phyloP scores from a whole-genome alignment of 1,140 invertebrate species.

The Gerris buenoi region DNA sequence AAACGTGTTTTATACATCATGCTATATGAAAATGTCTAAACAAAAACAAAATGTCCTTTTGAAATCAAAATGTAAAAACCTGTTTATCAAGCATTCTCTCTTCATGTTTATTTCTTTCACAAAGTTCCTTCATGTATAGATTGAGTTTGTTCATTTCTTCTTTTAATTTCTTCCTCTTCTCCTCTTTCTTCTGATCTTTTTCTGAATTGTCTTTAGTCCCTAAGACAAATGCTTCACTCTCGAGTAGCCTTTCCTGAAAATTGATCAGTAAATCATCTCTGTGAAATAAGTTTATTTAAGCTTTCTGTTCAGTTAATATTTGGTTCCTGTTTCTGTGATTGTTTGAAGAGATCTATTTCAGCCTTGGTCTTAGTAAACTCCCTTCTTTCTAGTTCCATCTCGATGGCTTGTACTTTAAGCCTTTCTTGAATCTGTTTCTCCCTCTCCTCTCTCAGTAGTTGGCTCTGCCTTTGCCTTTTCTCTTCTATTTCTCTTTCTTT shows the following conservation, averaged over 20 bases:
- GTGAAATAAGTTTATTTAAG: too few species aligned
- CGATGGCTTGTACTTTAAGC: slow-evolving; percentile 32
- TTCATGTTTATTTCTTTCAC: slow-evolving; percentile 39
- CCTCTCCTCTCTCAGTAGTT: slow-evolving; percentile 28
- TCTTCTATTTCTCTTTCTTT: slow-evolving; percentile 40
- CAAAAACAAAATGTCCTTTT: too few species aligned
- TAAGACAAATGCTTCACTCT: slow-evolving; percentile 33
- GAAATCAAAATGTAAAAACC: too few species aligned
- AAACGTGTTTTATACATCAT: too few species aligned
- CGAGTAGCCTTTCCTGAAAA: slow-evolving; percentile 36
- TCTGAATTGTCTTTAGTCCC: slow-evolving; percentile 32
- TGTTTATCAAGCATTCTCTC: slow-evolving; percentile 41
- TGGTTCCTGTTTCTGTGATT: slow-evolving; percentile 3
- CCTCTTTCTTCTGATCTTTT: slow-evolving; percentile 31
- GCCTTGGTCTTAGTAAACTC: slow-evolving; percentile 40
- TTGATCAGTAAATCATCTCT: slow-evolving; percentile 2
- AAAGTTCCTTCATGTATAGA: slow-evolving; percentile 37
- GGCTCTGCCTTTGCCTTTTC: slow-evolving; percentile 44
- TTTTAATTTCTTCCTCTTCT: slow-evolving; percentile 31
- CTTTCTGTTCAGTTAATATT: neutral
- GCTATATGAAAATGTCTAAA: too few species aligned
- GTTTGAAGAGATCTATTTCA: slow-evolving; percentile 43
- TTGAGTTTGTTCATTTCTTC: slow-evolving; percentile 39
- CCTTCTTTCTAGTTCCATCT: slow-evolving; percentile 41
- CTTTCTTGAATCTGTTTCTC: slow-evolving; percentile 23